Evolutionary conservation across 2,113 vertebrate species (phyloP).

Genomic region (Pleuronectes platessa): DNA sequence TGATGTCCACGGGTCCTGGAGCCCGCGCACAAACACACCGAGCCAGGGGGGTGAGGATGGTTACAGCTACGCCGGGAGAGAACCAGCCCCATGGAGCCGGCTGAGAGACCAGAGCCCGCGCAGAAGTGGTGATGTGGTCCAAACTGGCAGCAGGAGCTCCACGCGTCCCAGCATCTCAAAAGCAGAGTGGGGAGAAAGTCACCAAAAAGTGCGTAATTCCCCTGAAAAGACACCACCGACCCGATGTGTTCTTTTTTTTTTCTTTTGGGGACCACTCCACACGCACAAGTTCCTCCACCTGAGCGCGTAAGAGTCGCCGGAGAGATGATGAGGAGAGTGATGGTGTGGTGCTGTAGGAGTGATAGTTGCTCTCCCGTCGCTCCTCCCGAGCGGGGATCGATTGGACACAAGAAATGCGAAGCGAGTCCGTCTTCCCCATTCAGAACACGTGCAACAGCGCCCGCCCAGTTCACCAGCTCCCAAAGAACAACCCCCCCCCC

Average conservation of each 20-base stretch:
- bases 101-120: conserved; percentile 36
- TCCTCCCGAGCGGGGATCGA: conserved; percentile 83
- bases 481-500: conserved; percentile 12
- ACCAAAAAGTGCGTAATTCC: conserved; percentile 75
- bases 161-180: conserved; percentile 49
- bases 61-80: conserved; percentile 33
- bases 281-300: conserved; percentile 60
- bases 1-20: conserved; percentile 52
- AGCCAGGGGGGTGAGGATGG: conserved; percentile 7
- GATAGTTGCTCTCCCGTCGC: conserved; percentile 80
- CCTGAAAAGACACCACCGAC: conserved; percentile 49
- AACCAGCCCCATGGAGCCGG: conserved; percentile 38
- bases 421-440: conserved; percentile 79
- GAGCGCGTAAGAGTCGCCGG: conserved; percentile 52
- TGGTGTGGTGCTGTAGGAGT: conserved; percentile 72
- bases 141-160: conserved; percentile 41
- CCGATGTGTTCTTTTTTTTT: conserved; percentile 16
- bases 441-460: conserved; percentile 82
- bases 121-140: conserved; percentile 44
- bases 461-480: conserved; percentile 75
- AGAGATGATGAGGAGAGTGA: conserved; percentile 74
- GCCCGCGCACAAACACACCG: conserved; percentile 23
- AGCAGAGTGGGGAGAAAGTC: conserved; percentile 61
- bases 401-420: conserved; percentile 83
- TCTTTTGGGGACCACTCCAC: conserved; percentile 21